Base-by-base conservation (phyloP, 2,797 vertebrate genomes). In the Heterohyrax brucei region DNA sequence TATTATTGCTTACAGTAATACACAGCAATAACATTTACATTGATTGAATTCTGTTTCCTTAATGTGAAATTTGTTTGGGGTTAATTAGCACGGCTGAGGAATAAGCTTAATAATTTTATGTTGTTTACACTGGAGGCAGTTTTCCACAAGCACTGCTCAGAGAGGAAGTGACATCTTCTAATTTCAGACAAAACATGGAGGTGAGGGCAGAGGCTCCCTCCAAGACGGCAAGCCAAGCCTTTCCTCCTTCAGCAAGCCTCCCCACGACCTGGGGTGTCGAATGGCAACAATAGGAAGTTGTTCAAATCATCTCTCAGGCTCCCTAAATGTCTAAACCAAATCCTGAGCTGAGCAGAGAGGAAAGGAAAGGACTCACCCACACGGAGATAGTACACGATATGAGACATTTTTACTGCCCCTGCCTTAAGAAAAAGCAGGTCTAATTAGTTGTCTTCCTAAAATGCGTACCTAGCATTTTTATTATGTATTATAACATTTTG, bases 361-460 rank as follows among this genome's bases (percentile, higher is more conserved):
- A 97, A 97, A 97, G 93, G 96, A 97, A 95, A 75, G 86, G 97
- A 96, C 95, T 95, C 80, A 97, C 95, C 97, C 98, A 96, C 97
- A 98, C 97, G 97, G 98, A 97, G 97, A 97, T 97, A 95, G 92
- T 98, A 97, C 96, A 97, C 93, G 95, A 94, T 97, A 96, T 94
- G 89, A 96, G 98, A 91, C 95, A 98, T 98, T 98, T 98, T 98
- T 98, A 98, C 98, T 96, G 96, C 97, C 96, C 95, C 98, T 98
- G 98, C 98, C 98, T 98, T 98, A 98, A 99, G 98, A 99, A 98
- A 99, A 99, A 99, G 98, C 98, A 97, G 98, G 98, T 99, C 98
- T 99, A 99, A 99, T 99, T 99, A 99, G 99, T 98, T 98, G 98
- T 98, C 99, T 99, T 98, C 99, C 99, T 98, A 99, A 99, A 99